Percentiles rank a stretch among this genome's conserved stretches.
Evolutionary conservation across 1,140 invertebrate species (phyloP).

Genomic region (Drosophila lini): DNA sequence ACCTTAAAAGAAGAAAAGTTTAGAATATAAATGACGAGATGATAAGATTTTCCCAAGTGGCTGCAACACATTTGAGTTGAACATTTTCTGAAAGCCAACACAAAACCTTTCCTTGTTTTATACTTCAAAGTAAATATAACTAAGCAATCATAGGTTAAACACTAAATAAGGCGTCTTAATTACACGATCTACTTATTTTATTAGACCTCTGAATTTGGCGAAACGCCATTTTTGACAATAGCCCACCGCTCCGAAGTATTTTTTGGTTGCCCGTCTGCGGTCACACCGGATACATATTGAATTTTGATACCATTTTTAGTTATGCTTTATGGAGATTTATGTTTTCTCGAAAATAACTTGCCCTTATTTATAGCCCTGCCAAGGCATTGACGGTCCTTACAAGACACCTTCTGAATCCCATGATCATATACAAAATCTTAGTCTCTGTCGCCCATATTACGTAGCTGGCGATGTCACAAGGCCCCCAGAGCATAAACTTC

Average conservation of each 20-base stretch:
- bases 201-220: background rate
- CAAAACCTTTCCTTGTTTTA: too few relatives aligned
- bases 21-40: background rate
- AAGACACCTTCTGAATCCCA: background rate
- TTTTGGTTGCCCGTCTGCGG: slow-evolving; percentile 6
- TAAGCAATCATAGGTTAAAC: background rate
- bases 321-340: slow-evolving; percentile 59
- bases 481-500: slow-evolving; percentile 21
- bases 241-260: background rate
- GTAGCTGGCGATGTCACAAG: slow-evolving; percentile 35
- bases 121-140: too few relatives aligned
- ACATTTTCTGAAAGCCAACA: background rate
- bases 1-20: background rate
- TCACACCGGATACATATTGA: slow-evolving; percentile 58
- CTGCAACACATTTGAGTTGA: background rate
- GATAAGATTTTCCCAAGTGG: too few relatives aligned
- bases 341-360: slow-evolving; percentile 29
- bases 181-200: background rate
- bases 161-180: background rate
- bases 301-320: slow-evolving; percentile 79
- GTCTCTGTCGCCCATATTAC: slow-evolving; percentile 10
- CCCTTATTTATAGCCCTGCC: slow-evolving; percentile 6
- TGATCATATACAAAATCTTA: background rate
- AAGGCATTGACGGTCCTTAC: background rate
- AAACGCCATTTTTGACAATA: background rate